Base-by-base conservation (phyloP, 2,797 vertebrate genomes). In the Serranus cabrilla region DNA sequence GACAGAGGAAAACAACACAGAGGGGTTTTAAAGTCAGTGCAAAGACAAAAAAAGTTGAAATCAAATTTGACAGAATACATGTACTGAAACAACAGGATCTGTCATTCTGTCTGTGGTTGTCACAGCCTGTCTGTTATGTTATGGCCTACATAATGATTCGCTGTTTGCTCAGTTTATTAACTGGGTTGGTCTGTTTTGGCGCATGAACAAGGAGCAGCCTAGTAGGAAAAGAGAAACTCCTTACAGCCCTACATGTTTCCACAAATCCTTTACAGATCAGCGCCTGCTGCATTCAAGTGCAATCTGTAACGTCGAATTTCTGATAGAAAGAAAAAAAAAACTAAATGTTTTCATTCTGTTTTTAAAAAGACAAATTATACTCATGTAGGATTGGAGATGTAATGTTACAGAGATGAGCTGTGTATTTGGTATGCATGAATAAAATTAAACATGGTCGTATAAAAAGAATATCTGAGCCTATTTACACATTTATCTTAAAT, bases 261-360 rank as follows among this genome's bases (percentile, higher is more conserved):
- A 50, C 39, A 17, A 23, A 37, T 43, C 42, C 14, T 17, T 9
- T 14, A 6, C 39, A 12, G 13, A 2, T 5, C 13, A 14, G 16
- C 11, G 0, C 3, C 1, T 58, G 72, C 18, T 79, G 76, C 81
- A 2, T 79, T 83, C 68, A 72, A 0, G 39, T 2, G 7, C 46
- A 0, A 13, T 27, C 25, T 64, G 37, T 5, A 49, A 49, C 54
- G 0, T 37, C 10, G 1, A n/a, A 2, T 0, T 54, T 63, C 8
- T 54, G 1, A 17, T 1, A 11, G 7, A 14, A 9, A 3, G 3
- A 27, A 27, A 27, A 27, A 27, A 3, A n/a, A 20, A 6, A 2
- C 1, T 23, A 7, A 0, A 9, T 14, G 0, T 51, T 51, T 39
- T 10, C 9, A 4, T 2, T 7, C 13, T 10, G 5, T 31, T 20